Conservation (phyloP, 2,797 vertebrate species). For the Sylvilagus floridanus region DNA sequence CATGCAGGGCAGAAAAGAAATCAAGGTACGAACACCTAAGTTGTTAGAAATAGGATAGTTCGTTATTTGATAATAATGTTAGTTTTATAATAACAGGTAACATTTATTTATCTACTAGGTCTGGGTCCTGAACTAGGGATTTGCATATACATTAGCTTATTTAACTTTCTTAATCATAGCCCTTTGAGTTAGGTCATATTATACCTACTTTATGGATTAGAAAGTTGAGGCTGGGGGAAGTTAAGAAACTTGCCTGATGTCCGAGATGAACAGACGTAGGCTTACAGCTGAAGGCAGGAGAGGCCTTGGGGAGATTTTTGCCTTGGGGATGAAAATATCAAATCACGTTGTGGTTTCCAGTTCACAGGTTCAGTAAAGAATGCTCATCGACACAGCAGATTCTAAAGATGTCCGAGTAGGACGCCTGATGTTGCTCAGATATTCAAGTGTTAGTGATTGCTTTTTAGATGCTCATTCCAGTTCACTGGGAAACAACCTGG, state of each 20-base stretch:
- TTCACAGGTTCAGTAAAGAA: not conserved
- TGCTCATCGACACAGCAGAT: not conserved
- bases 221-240: not conserved
- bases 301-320: not conserved
- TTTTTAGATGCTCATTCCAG: not conserved
- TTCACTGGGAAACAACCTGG: not conserved
- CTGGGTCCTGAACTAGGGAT: not conserved
- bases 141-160: not conserved
- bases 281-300: not conserved
- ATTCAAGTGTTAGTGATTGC: not conserved
- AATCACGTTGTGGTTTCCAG: not conserved
- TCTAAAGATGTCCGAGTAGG: not conserved
- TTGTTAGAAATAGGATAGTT: conserved; percentile 14
- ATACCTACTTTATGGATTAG: not conserved
- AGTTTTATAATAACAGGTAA: not conserved
- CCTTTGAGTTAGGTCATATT: not conserved
- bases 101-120: not conserved
- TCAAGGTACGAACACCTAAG: not conserved
- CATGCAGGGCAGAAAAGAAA: conserved; percentile 1
- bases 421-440: not conserved
- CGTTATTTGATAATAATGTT: not conserved
- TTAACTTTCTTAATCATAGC: conserved; percentile 52
- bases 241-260: conserved; percentile 11
- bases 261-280: not conserved
- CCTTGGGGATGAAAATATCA: not conserved